These are phyloP conservation scores for Anthoscopus minutus DNA, from an alignment of 2,113 vertebrate genomes.

Conservation along the genomic window DNA sequence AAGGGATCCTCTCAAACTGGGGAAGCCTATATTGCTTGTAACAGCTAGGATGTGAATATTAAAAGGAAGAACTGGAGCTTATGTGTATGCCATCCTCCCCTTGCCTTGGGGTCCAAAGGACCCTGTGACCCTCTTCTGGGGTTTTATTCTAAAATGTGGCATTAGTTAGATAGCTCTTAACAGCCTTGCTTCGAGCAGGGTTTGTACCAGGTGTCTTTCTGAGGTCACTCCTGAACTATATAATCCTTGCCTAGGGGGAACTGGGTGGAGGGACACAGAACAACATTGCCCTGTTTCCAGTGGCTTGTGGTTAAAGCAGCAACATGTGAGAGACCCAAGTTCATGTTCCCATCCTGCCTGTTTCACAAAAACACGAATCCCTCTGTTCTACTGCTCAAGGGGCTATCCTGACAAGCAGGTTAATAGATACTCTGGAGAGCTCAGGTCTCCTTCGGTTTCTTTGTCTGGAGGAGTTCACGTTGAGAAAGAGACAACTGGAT, in stretches of 20 bases:
- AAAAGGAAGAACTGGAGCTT: background rate
- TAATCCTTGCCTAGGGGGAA: background rate
- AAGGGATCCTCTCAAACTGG: background rate
- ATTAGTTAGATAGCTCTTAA: background rate
- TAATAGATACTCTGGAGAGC: background rate
- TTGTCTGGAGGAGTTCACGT: background rate
- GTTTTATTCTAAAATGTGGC: background rate
- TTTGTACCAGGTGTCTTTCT: background rate
- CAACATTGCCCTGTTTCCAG: background rate
- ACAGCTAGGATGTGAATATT: background rate
- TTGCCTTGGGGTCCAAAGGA: background rate
- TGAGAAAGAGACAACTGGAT: background rate
- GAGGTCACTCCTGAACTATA: background rate
- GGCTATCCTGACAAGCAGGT: background rate
- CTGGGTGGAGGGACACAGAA: background rate
- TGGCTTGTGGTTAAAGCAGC: background rate
- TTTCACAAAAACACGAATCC: background rate
- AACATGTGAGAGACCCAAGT: background rate
- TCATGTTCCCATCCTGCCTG: background rate
- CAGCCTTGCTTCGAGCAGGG: background rate
- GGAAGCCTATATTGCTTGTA: background rate
- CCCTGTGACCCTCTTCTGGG: background rate
- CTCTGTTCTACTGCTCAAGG: background rate
- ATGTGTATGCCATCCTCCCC: fast-evolving
- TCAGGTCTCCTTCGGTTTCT: fast-evolving